These are phyloP conservation scores for Tokudaia tokunoshimensis DNA, from an alignment of 2,797 vertebrate genomes.

Conservation along the genomic window DNA sequence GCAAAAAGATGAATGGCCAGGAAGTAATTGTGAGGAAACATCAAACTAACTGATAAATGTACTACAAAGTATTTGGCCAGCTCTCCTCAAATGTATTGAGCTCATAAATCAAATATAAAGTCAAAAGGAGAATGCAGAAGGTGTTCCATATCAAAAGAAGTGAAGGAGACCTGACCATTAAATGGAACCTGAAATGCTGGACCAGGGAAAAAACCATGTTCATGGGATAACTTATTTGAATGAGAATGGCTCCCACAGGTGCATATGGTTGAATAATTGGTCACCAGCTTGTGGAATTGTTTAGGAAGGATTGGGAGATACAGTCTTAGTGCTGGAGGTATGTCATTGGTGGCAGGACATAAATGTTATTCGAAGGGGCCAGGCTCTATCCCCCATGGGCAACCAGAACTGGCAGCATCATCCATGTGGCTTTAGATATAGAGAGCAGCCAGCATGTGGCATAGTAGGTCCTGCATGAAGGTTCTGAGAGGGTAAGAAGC, in stretches of 20 bases:
- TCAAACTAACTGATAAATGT: background rate
- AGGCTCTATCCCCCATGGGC: background rate
- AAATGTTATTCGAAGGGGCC: background rate
- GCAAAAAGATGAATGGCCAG: conserved; percentile 41
- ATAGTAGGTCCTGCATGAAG: background rate
- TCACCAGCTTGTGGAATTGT: background rate
- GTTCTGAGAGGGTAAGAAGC: background rate
- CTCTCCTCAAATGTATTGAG: conserved; percentile 23
- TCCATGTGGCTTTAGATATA: background rate
- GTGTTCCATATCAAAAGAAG: background rate
- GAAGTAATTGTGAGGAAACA: conserved; percentile 35
- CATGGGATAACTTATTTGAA: background rate
- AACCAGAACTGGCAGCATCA: background rate
- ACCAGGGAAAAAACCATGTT: background rate
- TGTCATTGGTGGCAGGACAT: background rate
- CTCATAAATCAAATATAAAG: background rate
- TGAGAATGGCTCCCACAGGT: background rate
- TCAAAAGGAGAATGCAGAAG: conserved; percentile 12
- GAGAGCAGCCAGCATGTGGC: background rate
- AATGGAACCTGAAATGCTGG: background rate
- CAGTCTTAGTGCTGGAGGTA: background rate
- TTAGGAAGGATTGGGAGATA: background rate
- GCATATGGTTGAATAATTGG: background rate
- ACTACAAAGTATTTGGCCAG: background rate
- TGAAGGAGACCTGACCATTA: background rate